These are phyloP conservation scores for Platysteira castanea DNA, from an alignment of 2,113 vertebrate genomes.

Conservation along the genomic window DNA sequence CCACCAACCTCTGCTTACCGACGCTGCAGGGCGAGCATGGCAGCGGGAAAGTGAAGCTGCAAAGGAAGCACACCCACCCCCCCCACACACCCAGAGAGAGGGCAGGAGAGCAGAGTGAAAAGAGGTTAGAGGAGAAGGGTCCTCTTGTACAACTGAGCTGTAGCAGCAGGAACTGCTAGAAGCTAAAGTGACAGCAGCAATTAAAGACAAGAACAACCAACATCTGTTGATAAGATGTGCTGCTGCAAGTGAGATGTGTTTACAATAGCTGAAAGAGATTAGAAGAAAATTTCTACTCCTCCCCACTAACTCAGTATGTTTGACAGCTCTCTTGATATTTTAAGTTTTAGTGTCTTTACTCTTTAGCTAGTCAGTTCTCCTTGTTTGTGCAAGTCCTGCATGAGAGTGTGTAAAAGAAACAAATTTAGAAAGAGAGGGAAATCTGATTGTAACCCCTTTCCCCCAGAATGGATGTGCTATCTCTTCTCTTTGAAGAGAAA, in stretches of 20 bases:
- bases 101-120: neutral
- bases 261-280: slow-evolving; percentile 46
- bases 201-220: slow-evolving; percentile 21
- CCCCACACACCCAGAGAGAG: neutral
- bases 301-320: neutral
- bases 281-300: slow-evolving; percentile 20
- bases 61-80: neutral
- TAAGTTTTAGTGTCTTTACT: neutral
- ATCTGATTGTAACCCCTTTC: neutral
- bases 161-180: neutral
- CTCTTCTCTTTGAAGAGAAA: neutral
- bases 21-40: neutral
- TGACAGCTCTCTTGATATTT: slow-evolving; percentile 31
- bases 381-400: neutral
- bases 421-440: neutral
- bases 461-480: accelerated
- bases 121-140: neutral
- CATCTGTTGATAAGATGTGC: slow-evolving; percentile 51
- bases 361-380: neutral
- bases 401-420: neutral
- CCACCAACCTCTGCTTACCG: neutral
- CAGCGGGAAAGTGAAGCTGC: neutral
- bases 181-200: slow-evolving; percentile 30
- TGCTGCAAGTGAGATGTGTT: slow-evolving; percentile 29
- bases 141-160: neutral